These are phyloP conservation scores for Gasterosteus aculeatus DNA, from an alignment of 2,113 vertebrate species.

Conservation along the genomic window DNA sequence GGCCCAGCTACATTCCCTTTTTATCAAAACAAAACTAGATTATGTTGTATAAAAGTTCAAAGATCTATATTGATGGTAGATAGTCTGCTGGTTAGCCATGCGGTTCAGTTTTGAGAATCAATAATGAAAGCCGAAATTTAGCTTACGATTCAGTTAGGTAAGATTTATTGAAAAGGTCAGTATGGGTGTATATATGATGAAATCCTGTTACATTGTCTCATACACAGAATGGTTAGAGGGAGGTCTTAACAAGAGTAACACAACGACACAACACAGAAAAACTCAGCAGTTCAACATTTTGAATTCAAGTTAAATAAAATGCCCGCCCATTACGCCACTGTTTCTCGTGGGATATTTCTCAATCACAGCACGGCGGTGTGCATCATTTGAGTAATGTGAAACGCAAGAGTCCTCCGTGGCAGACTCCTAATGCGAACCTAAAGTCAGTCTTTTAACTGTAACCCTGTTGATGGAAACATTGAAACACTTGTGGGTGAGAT, in stretches of 20 bases:
- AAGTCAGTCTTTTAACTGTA: background rate
- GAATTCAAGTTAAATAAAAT: too few species aligned
- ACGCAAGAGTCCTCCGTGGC: background rate
- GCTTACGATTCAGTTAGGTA: background rate
- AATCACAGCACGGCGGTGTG: background rate
- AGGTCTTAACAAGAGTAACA: background rate
- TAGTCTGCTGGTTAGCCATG: background rate
- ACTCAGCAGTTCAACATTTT: too few species aligned
- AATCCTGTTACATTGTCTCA: too few species aligned
- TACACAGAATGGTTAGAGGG: background rate
- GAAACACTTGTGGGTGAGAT: background rate
- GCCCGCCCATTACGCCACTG: background rate
- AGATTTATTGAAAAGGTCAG: background rate
- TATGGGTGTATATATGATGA: background rate
- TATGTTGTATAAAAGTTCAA: background rate
- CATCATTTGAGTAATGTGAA: background rate
- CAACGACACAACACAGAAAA: background rate
- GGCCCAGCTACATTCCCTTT: background rate
- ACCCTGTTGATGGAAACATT: background rate
- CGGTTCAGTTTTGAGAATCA: background rate
- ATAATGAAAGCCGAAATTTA: background rate
- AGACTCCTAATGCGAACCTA: too few species aligned
- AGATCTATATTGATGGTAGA: background rate
- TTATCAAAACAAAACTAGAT: background rate
- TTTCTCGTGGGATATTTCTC: slow-evolving; percentile 15